These are phyloP conservation scores for Leptinotarsa juncta DNA, from an alignment of 2,888 invertebrate species.

Conservation along the genomic window DNA sequence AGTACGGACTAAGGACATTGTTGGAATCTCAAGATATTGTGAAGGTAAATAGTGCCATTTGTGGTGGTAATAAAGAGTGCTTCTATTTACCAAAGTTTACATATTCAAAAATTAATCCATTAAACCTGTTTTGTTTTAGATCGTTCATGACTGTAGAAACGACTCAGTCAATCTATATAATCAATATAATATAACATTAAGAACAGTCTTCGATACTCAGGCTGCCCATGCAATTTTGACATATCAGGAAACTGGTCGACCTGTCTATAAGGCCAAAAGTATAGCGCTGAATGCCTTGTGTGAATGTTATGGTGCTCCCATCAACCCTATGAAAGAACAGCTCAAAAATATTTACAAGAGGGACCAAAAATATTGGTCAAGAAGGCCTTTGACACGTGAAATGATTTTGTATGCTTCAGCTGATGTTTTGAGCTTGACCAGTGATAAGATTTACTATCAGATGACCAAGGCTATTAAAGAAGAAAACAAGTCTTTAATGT, in stretches of 20 bases:
- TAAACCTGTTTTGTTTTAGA: conserved; percentile 63
- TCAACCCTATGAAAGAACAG: conserved; percentile 92
- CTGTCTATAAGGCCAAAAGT: conserved; percentile 95
- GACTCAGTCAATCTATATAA: conserved; percentile 88
- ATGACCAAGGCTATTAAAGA: conserved; percentile 77
- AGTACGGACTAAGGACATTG: conserved; percentile 82
- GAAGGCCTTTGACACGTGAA: conserved; percentile 87
- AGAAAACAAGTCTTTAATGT: conserved; percentile 79
- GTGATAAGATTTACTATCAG: conserved; percentile 84
- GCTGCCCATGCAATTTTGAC: conserved; percentile 90
- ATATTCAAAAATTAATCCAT: no score
- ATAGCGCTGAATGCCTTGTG: conserved; percentile 92
- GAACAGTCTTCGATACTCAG: conserved; percentile 90
- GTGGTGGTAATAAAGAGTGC: neutral
- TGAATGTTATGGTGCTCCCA: conserved; percentile 87
- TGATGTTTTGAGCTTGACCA: conserved; percentile 87
- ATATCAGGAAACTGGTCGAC: conserved; percentile 88
- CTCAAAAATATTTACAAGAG: conserved; percentile 80
- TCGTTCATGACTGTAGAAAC: conserved; percentile 93
- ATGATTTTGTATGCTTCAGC: conserved; percentile 93
- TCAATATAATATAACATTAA: conserved; percentile 86
- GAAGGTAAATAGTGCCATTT: conserved; percentile 70
- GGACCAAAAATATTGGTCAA: conserved; percentile 88
- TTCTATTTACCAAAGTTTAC: neutral
- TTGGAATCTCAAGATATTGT: conserved; percentile 84